Evolutionary conservation across 37 sponge, comb jelly and placozoan genomes (phyloP).

Genomic region (Eunapius fragilis): DNA sequence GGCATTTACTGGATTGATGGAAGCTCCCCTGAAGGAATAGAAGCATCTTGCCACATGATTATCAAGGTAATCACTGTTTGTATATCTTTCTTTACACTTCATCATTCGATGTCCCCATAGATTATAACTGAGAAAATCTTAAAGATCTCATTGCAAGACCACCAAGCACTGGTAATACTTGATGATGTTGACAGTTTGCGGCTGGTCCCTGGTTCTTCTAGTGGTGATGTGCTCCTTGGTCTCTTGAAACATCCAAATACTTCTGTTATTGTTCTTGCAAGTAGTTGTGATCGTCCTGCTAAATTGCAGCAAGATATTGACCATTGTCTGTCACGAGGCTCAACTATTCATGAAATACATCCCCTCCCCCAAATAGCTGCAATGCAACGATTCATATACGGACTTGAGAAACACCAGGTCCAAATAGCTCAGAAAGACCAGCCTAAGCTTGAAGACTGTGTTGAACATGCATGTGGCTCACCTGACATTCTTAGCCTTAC

Average conservation of each 20-base stretch:
- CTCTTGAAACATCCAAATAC: background rate
- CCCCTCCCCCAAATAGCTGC: conserved; percentile 38
- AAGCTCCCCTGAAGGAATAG: background rate
- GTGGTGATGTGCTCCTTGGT: background rate
- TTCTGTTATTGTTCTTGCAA: conserved; percentile 16
- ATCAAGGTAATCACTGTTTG: background rate
- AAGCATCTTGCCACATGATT: background rate
- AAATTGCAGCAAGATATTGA: conserved; percentile 22
- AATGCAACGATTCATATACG: conserved; percentile 46
- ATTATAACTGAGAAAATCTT: background rate
- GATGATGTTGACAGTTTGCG: background rate
- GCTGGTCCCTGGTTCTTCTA: background rate
- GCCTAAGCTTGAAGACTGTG: conserved; percentile 22
- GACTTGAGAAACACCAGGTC: conserved; percentile 8
- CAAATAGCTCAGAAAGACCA: conserved; percentile 26
- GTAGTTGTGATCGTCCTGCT: background rate
- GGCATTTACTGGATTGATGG: conserved; percentile 62
- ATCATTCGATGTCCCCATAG: too few relatives aligned
- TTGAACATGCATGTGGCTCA: conserved; percentile 34
- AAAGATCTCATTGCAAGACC: background rate
- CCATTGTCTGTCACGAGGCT: conserved; percentile 22
- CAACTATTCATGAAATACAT: background rate
- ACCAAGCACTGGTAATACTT: background rate
- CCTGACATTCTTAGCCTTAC: conserved; percentile 22
- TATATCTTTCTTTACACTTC: background rate